Evolutionary conservation across 92 coral and sea anemone genomes (phyloP).

Genomic region (Phenganax subtilis): DNA sequence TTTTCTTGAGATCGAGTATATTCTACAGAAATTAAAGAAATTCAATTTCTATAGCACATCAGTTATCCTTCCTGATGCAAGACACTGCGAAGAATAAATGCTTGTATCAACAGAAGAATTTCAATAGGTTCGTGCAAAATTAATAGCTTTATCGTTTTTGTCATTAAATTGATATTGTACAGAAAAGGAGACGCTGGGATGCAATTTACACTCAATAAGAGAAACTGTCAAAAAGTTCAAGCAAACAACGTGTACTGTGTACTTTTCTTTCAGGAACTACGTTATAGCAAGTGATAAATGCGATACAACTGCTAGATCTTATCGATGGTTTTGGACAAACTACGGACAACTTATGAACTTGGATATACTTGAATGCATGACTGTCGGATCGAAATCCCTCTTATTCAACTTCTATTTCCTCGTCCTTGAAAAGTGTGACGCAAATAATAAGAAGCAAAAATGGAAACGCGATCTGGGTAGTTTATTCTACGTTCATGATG

Average conservation of each 20-base stretch:
- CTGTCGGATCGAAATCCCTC: neutral
- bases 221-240: neutral
- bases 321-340: constrained; percentile 13
- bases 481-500: neutral
- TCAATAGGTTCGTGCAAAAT: neutral
- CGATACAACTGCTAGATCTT: neutral
- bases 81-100: constrained; percentile 4
- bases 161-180: no score
- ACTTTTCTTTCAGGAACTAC: neutral
- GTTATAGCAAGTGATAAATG: neutral
- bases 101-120: neutral
- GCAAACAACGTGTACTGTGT: neutral
- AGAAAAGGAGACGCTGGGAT: no score
- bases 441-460: neutral
- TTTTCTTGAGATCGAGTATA: neutral
- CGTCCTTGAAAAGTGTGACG: neutral
- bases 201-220: neutral
- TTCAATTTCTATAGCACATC: neutral
- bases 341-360: constrained; percentile 18
- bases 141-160: neutral
- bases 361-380: constrained; percentile 10
- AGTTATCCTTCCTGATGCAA: constrained; percentile 22
- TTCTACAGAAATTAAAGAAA: neutral
- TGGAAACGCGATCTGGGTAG: neutral
- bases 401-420: neutral